Evolutionary conservation across 2,797 vertebrate genomes (phyloP), one percentile per base, ranked within the genome.

Genomic region (Lates japonicus): DNA sequence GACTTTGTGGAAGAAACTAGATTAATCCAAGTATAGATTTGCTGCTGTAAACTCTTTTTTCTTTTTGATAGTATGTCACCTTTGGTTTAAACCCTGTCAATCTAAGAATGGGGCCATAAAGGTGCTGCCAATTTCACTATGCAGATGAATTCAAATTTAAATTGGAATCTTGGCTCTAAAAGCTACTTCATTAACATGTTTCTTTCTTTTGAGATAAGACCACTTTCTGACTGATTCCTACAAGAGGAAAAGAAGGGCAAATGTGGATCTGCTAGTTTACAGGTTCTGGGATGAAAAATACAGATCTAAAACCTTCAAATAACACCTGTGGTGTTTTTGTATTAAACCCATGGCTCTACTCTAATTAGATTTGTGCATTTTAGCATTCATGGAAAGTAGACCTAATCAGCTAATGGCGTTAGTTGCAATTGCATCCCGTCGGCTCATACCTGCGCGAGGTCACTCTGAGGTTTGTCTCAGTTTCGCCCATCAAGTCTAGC

Each of bases 401-500:
- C 77, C 78, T 75, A 74, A 87, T 88, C 74, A 76, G 70, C 70
- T 58, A 69, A 74, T n/a, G n/a, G 84, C 48, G 20, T 76, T 67
- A 67, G 76, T 51, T 79, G 63, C 44, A 54, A 66, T n/a, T 46
- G 37, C 17, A 74, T 72, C 54, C 59, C 29, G 4, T 84, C 72
- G 70, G 74, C 70, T 87, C 63, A 66, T 90, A 85, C 80, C 77
- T 75, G 66, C 58, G 44, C 2, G 31, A 48, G n/a, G 59, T 81
- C 60, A n/a, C 59, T 78, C 44, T 8, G 70, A 58, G 61, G 62
- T 12, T 48, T 51, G 49, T 74, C 61, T 89, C 77, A 41, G 69
- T 82, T 89, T 85, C 76, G 80, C 75, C 84, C 77, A 82, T 81
- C 76, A n/a, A 71, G 62, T 83, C 70, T 81, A 86, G 72, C 69